These are phyloP conservation scores for Tyto alba DNA, from an alignment of 2,113 vertebrate genomes.

Conservation along the genomic window DNA sequence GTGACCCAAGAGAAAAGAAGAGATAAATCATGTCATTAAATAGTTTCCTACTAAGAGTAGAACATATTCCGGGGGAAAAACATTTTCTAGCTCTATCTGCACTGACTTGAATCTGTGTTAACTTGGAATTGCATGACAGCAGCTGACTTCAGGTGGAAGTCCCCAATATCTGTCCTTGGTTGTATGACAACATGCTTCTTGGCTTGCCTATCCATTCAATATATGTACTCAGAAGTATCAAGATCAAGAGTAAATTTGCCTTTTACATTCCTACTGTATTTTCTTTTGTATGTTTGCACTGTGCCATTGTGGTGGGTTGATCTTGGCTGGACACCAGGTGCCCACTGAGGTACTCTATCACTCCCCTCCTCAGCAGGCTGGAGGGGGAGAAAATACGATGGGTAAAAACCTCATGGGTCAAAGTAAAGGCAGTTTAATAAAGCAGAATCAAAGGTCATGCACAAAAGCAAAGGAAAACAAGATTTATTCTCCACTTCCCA, in stretches of 20 bases:
- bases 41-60: background rate
- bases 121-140: background rate
- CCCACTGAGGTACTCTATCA: too few species aligned
- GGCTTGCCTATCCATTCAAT: background rate
- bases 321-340: too few species aligned
- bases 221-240: rapidly evolving
- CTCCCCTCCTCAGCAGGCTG: too few species aligned
- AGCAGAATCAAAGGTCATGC: too few species aligned
- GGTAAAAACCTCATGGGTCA: too few species aligned
- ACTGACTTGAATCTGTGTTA: background rate
- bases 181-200: background rate
- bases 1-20: background rate
- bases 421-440: too few species aligned
- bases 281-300: background rate
- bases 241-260: background rate
- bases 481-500: too few species aligned
- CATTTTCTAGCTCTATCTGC: background rate
- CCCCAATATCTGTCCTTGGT: background rate
- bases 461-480: too few species aligned
- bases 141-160: background rate
- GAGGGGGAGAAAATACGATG: too few species aligned
- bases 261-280: background rate
- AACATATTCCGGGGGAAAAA: background rate
- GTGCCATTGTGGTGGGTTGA: background rate
- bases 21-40: rapidly evolving